Percentiles rank a stretch among this genome's conserved stretches.
phyloP scores from a whole-genome alignment of 2,797 vertebrate genomes.

The Tympanoctomys barrerae region DNA sequence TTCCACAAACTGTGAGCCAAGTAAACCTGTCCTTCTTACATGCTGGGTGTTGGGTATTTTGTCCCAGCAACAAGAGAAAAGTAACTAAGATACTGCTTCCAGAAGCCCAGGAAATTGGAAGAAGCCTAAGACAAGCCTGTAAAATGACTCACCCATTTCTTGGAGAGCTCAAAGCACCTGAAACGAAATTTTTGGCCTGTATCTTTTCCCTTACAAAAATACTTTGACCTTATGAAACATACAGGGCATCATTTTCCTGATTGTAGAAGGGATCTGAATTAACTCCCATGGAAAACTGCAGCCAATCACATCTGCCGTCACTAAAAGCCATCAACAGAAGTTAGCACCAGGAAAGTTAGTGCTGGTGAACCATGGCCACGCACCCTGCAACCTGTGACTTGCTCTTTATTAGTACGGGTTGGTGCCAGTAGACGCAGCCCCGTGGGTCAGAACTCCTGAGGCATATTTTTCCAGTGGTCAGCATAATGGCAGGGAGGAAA shows the following conservation, averaged over 20 bases:
- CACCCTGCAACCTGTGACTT: constrained; percentile 72
- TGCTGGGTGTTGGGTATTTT: too few relatives aligned
- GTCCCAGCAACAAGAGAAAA: too few relatives aligned
- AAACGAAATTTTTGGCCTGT: not conserved
- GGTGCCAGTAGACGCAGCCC: constrained; percentile 77
- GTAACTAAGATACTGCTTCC: not conserved
- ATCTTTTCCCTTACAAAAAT: constrained; percentile 30
- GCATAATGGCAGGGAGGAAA: constrained; percentile 76
- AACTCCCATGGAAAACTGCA: constrained; percentile 42
- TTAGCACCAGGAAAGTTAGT: constrained; percentile 56
- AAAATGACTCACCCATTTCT: not conserved
- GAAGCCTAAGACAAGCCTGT: not conserved
- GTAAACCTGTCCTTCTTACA: too few relatives aligned
- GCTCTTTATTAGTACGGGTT: constrained; percentile 72
- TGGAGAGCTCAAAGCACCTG: not conserved
- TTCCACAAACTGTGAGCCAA: too few relatives aligned
- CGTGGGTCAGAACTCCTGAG: constrained; percentile 76
- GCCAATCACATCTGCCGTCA: constrained; percentile 11
- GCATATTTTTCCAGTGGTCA: constrained; percentile 80
- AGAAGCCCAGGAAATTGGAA: not conserved
- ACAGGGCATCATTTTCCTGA: constrained; percentile 27
- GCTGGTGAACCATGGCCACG: constrained; percentile 48
- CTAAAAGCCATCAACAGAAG: constrained; percentile 46
- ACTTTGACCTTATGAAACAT: constrained; percentile 36
- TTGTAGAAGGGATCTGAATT: constrained; percentile 30